Evolutionary conservation across 2,113 vertebrate species (phyloP).

Genomic region (Craseonycteris thonglongyai): DNA sequence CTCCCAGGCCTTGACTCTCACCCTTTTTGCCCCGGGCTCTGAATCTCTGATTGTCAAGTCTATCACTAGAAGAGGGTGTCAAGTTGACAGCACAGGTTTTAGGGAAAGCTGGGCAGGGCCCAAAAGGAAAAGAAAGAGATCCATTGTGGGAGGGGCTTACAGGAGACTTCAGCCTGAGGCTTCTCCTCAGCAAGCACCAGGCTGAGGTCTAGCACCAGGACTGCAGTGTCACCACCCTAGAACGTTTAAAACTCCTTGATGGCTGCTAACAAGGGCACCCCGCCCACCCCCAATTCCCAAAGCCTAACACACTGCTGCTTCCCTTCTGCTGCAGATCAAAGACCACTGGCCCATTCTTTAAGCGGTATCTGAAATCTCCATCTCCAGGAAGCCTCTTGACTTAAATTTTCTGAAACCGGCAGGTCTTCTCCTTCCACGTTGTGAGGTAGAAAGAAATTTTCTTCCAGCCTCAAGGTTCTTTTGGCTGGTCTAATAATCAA

Average conservation of each 20-base stretch:
- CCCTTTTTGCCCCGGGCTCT: background rate
- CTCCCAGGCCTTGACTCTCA: background rate
- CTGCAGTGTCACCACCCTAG: background rate
- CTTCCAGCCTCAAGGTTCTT: background rate
- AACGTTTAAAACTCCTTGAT: background rate
- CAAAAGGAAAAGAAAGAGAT: background rate
- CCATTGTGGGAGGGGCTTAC: background rate
- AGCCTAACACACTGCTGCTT: background rate
- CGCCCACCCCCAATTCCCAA: background rate
- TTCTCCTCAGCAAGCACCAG: background rate
- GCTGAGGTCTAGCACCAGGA: background rate
- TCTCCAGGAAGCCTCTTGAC: background rate
- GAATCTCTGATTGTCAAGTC: background rate
- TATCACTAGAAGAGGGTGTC: background rate
- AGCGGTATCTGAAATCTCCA: background rate
- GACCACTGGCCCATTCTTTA: background rate
- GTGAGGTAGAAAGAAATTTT: background rate
- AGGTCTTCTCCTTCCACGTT: background rate
- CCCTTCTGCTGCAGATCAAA: background rate
- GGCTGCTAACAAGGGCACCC: background rate
- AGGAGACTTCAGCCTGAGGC: background rate
- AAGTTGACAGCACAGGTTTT: background rate
- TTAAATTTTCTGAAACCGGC: background rate
- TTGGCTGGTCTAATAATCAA: background rate
- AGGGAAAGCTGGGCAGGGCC: background rate